phyloP scores from a whole-genome alignment of 2,797 vertebrate genomes.

The Micrastur ruficollis region DNA sequence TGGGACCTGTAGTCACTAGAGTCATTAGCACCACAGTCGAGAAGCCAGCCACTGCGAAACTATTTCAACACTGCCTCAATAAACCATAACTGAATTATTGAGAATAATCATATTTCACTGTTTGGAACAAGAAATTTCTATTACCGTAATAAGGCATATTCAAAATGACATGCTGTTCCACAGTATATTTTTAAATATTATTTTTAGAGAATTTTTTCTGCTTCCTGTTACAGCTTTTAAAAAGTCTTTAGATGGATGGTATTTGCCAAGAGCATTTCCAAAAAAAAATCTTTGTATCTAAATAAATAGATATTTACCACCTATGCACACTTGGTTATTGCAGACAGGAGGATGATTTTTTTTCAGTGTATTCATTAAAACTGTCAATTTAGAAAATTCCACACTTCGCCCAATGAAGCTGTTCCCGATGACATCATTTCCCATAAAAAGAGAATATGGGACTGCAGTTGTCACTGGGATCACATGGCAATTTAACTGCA shows the following conservation, averaged over 20 bases:
- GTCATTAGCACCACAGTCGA: background rate
- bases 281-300: background rate
- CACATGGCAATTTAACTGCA: background rate
- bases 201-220: background rate
- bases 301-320: background rate
- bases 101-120: background rate
- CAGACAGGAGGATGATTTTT: background rate
- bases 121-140: background rate
- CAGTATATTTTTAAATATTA: background rate
- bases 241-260: background rate
- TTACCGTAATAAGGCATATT: background rate
- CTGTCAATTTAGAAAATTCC: background rate
- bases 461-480: background rate
- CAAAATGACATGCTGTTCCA: background rate
- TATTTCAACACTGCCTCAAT: background rate
- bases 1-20: background rate
- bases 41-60: background rate
- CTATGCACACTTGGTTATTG: background rate
- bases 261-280: background rate
- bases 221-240: background rate
- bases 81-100: background rate
- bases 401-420: background rate
- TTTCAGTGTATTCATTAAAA: background rate
- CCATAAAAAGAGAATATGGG: background rate
- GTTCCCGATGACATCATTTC: background rate